Evolutionary conservation across 2,888 invertebrate species (phyloP).

Genomic region (Heliconius ethilla): DNA sequence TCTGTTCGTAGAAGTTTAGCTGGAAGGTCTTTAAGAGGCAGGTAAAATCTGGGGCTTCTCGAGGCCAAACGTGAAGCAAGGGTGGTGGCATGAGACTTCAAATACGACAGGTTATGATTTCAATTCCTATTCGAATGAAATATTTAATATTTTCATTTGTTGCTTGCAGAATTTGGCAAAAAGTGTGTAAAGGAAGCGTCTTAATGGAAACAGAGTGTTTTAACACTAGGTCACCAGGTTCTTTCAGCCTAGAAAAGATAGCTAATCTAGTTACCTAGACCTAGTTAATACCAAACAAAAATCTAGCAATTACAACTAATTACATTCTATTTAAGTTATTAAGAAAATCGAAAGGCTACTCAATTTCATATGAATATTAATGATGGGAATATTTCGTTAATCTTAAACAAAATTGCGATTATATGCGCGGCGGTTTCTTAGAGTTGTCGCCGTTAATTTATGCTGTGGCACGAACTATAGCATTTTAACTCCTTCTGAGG

Average conservation of each 20-base stretch:
- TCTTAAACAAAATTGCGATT: conserved; percentile 78
- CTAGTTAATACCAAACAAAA: neutral
- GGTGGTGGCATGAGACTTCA: too few species aligned
- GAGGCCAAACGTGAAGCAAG: too few species aligned
- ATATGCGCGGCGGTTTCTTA: conserved; percentile 79
- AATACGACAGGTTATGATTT: too few species aligned
- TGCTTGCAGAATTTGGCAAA: too few species aligned
- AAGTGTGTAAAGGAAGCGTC: too few species aligned
- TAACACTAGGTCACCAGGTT: neutral
- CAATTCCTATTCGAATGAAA: too few species aligned
- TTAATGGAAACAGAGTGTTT: too few species aligned
- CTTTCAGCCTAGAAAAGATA: neutral
- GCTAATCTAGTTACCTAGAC: too few species aligned
- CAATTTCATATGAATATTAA: conserved; percentile 73
- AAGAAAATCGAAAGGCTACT: conserved; percentile 65
- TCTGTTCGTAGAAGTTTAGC: too few species aligned
- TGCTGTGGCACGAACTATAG: conserved; percentile 80
- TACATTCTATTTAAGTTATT: conserved; percentile 26
- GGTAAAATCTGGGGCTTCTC: too few species aligned
- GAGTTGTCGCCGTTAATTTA: conserved; percentile 76
- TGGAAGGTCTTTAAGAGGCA: too few species aligned
- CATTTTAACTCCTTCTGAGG: conserved; percentile 81
- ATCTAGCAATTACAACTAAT: neutral
- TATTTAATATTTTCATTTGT: too few species aligned
- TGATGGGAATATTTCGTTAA: conserved; percentile 72